Percentiles rank a stretch among this genome's conserved stretches.
Conservation (phyloP, 2,888 invertebrate species). For the Malthinus seriepunctatus region DNA sequence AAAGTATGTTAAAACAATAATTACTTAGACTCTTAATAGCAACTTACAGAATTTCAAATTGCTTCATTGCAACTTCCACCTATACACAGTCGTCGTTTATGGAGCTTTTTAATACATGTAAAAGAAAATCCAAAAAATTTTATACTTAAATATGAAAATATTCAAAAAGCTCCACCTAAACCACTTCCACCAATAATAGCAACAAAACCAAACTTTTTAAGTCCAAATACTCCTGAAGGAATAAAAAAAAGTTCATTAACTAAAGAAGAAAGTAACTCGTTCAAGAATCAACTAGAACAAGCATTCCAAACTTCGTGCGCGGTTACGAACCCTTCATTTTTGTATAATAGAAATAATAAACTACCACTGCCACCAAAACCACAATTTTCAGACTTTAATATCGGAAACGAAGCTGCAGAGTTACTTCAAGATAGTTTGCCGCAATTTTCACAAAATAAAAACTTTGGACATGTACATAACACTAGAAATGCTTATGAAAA, state of each 20-base stretch:
- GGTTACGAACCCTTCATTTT: conserved; percentile 5
- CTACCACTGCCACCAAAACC: conserved; percentile 21
- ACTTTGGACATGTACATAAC: neutral
- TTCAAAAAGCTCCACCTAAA: no score
- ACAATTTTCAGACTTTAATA: neutral
- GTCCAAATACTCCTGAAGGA: neutral
- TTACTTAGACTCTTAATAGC: conserved; percentile 26
- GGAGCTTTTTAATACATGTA: conserved; percentile 29
- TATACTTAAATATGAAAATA: conserved; percentile 6
- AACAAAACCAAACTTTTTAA: neutral
- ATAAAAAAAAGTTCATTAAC: conserved; percentile 1
- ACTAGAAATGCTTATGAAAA: neutral
- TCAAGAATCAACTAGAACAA: conserved; percentile 17
- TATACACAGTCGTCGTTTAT: conserved; percentile 26
- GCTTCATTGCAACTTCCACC: conserved; percentile 24
- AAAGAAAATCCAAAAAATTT: conserved; percentile 25
- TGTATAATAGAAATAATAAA: conserved; percentile 9
- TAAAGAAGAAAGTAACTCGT: conserved; percentile 10
- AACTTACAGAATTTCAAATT: conserved; percentile 30
- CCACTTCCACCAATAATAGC: neutral
- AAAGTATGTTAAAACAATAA: conserved; percentile 3
- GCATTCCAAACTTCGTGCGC: conserved; percentile 5
- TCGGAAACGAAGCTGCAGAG: neutral
- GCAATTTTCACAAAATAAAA: neutral
- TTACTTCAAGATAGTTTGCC: neutral